Evolutionary conservation across 2,113 vertebrate genomes (phyloP), one percentile per base, ranked within the genome.

Genomic region (Syngnathus floridae): DNA sequence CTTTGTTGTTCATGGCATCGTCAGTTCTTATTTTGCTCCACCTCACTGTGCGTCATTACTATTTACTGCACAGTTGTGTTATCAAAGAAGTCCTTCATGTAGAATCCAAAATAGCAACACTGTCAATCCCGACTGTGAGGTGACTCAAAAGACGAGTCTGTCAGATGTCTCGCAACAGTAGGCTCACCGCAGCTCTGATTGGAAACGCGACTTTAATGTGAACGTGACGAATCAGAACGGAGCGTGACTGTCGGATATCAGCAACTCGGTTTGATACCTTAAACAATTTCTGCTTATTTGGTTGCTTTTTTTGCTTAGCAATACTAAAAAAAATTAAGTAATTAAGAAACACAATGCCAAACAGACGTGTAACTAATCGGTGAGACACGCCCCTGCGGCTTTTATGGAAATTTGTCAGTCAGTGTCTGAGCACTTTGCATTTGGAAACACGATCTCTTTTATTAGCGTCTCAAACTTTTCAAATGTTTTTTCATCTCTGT

Each of bases 181-280:
- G 82, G 78, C 67, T 80, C 67, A 2, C 76, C 10, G 5, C 65
- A 21, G 41, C 72, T 26, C 66, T 86, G 81, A 86, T 86, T 86
- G 78, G 74, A 81, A 67, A 64, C 64, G 2, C 57, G 4, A 66
- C 62, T 49, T 1, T 41, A 35, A 63, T 64, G 6, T 43, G 55
- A 73, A 59, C 21, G 58, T 36, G 67, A 66, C n/a, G 66, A 17
- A 66, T 72, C 64, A 57, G 61, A 16, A 12, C 31, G 0, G 3
- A 1, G 56, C 69, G 75, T 72, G 83, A 84, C 83, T 63, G 82
- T 54, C 61, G 85, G 84, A 83, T 79, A 79, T 77, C 82, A 76
- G 84, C 81, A 79, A 43, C 67, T 22, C 72, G 0, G 69, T 64
- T 72, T 78, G 73, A 71, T 66, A 57, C 79, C 2, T 31, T 17